Conservation (phyloP, 2,113 vertebrate genomes). For the Agelaius phoeniceus region DNA sequence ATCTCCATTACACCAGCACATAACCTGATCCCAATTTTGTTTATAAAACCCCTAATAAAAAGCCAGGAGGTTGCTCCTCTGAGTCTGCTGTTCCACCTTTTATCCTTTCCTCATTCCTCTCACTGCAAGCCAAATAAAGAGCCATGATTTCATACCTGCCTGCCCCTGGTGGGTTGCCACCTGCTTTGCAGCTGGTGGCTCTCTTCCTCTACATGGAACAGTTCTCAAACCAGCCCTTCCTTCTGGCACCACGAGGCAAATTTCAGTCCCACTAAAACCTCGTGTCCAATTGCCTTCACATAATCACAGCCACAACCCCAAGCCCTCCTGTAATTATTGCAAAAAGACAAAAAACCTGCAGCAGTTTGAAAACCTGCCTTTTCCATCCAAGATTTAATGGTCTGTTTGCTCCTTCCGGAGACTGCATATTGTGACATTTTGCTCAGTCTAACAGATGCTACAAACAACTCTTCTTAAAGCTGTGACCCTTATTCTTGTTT, state of each 20-base stretch:
- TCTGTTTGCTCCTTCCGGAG: constrained; percentile 22
- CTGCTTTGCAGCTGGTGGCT: constrained; percentile 38
- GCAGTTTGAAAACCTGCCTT: background rate
- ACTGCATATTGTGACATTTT: constrained; percentile 40
- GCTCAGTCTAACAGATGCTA: constrained; percentile 4
- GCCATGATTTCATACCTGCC: background rate
- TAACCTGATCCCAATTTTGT: background rate
- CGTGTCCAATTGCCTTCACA: background rate
- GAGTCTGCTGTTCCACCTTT: background rate
- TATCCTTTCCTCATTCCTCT: background rate
- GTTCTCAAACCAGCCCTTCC: background rate
- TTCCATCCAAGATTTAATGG: constrained; percentile 22
- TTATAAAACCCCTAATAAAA: background rate
- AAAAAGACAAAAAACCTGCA: background rate
- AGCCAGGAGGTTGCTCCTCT: background rate
- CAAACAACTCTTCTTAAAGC: constrained; percentile 24
- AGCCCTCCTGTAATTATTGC: background rate
- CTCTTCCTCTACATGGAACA: background rate
- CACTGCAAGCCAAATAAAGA: background rate
- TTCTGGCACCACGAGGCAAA: background rate
- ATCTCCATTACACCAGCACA: background rate
- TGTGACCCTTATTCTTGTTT: constrained; percentile 26
- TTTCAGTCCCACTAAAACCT: background rate
- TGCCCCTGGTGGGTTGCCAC: constrained; percentile 33
- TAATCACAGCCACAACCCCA: background rate